A percentile compares a stretch with the other conserved stretches of the same genome.
Conservation (phyloP, 2,113 vertebrate genomes). For the Notechis scutatus region DNA sequence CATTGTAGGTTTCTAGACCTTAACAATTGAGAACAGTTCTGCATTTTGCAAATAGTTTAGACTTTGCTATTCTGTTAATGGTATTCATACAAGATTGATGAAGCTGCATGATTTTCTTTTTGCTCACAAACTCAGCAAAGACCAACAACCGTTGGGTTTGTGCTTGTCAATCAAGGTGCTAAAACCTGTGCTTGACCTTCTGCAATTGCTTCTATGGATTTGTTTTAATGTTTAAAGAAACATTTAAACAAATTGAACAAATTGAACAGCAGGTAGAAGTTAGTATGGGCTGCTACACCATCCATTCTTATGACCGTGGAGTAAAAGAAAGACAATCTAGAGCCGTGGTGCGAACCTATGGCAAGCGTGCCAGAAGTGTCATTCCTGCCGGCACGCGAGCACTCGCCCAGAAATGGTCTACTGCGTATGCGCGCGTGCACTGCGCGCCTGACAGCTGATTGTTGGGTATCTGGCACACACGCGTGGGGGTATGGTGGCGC, state of each 20-base stretch:
- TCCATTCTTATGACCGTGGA: neutral
- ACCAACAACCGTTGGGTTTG: neutral
- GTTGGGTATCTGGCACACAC: too few species aligned
- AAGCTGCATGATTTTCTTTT: neutral
- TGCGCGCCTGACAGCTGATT: too few species aligned
- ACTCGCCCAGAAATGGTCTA: too few species aligned
- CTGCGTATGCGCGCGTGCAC: too few species aligned
- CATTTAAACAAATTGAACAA: neutral
- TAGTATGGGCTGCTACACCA: neutral
- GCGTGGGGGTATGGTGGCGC: too few species aligned
- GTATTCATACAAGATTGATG: neutral
- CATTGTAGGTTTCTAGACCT: neutral
- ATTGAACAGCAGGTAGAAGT: neutral
- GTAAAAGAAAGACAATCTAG: neutral
- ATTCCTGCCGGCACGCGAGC: too few species aligned
- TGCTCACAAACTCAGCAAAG: neutral
- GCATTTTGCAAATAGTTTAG: neutral
- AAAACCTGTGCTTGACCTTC: neutral
- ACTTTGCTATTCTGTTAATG: neutral
- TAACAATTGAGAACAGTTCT: neutral
- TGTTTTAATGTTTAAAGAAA: neutral
- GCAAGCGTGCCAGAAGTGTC: too few species aligned
- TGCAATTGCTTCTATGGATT: neutral
- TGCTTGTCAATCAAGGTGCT: neutral
- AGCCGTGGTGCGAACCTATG: too few species aligned